These are phyloP conservation scores for Chymomyza costata DNA, from an alignment of 1,140 invertebrate species.

Conservation along the genomic window DNA sequence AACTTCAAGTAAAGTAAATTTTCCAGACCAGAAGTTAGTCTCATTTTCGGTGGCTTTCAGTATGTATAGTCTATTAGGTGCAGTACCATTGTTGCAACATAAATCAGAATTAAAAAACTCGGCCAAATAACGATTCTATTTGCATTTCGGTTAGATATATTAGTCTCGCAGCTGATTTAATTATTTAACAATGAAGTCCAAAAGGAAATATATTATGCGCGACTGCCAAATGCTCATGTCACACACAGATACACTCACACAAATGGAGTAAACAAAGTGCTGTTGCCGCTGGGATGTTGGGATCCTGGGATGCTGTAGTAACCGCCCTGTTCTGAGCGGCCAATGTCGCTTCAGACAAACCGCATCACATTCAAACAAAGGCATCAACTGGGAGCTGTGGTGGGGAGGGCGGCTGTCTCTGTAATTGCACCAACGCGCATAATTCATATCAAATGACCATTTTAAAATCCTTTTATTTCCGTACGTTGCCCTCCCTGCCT, in stretches of 20 bases:
- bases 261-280: not conserved
- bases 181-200: constrained; percentile 74
- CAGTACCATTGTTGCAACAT: constrained; percentile 22
- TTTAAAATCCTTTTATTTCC: constrained; percentile 75
- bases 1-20: too few relatives aligned
- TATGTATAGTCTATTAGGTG: too few relatives aligned
- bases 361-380: constrained; percentile 66
- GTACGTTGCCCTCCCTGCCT: constrained; percentile 38
- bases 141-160: constrained; percentile 74
- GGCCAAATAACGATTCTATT: constrained; percentile 47
- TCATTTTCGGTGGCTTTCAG: too few relatives aligned
- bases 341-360: constrained; percentile 58
- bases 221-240: not conserved
- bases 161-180: constrained; percentile 74
- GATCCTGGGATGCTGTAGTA: constrained; percentile 24
- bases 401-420: constrained; percentile 29
- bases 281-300: not conserved
- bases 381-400: constrained; percentile 43
- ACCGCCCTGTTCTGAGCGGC: constrained; percentile 38
- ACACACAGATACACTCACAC: not conserved
- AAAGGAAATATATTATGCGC: constrained; percentile 29
- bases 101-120: constrained; percentile 61
- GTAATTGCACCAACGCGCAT: constrained; percentile 74
- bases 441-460: constrained; percentile 76
- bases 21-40: too few relatives aligned